Evolutionary conservation across 2,797 vertebrate genomes (phyloP).

Genomic region (Neomorphus geoffroyi): DNA sequence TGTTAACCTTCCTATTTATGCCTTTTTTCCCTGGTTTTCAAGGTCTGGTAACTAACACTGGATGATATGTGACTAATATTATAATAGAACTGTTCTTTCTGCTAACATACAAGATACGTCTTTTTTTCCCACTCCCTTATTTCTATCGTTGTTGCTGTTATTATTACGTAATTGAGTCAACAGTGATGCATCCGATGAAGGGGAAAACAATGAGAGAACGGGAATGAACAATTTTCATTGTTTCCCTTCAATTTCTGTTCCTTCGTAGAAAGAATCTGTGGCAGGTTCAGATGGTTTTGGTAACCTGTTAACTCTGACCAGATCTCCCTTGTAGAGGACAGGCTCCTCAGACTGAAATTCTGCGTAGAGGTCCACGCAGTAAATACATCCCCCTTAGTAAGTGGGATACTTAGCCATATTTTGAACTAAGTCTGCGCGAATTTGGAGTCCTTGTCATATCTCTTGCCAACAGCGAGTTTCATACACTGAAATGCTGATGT

Average conservation of each 20-base stretch:
- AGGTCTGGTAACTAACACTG: constrained; percentile 80
- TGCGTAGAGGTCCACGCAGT: not conserved
- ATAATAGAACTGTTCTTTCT: not conserved
- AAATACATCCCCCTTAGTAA: not conserved
- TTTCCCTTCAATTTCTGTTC: not conserved
- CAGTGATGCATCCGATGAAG: not conserved
- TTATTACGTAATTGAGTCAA: not conserved
- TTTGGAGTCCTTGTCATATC: not conserved
- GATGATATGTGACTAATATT: constrained; percentile 67
- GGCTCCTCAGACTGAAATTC: not conserved
- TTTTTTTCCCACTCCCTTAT: not conserved
- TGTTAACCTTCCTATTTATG: constrained; percentile 76
- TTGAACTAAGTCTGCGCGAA: not conserved
- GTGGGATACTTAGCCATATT: not conserved
- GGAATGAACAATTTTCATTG: not conserved
- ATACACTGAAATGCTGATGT: not conserved
- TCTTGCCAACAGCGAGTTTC: not conserved
- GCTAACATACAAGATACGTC: not conserved
- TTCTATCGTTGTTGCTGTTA: not conserved
- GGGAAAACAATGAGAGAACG: not conserved
- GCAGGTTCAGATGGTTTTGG: not conserved
- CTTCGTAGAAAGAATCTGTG: not conserved
- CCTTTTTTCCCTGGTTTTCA: constrained; percentile 72
- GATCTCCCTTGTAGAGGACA: not conserved
- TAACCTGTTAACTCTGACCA: not conserved